phyloP scores from a whole-genome alignment of 2,888 invertebrate species.

The Altica lythri region DNA sequence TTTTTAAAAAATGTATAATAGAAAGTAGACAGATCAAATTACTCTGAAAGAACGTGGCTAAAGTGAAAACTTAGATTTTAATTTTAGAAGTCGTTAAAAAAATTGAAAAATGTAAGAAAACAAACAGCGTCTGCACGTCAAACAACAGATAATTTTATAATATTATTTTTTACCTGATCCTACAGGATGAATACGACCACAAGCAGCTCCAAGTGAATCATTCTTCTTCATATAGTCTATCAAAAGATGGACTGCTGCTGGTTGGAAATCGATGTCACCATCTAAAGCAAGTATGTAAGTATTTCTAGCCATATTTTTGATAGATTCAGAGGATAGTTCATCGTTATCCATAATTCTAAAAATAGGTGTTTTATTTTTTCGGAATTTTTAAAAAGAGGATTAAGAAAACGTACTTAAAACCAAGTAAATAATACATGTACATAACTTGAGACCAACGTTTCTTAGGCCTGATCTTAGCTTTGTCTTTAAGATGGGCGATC shows the following conservation, averaged over 20 bases:
- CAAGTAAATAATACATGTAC: constrained; percentile 93
- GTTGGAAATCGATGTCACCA: constrained; percentile 88
- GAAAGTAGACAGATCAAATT: no score
- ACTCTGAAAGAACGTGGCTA: no score
- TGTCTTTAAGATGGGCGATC: constrained; percentile 88
- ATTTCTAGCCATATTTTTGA: constrained; percentile 70
- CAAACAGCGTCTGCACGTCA: no score
- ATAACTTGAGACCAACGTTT: constrained; percentile 95
- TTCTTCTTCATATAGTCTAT: constrained; percentile 88
- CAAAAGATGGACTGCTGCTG: constrained; percentile 75
- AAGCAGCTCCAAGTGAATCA: constrained; percentile 82
- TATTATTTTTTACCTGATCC: no score
- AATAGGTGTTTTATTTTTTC: constrained; percentile 5
- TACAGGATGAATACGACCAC: constrained; percentile 88
- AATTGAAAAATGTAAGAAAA: no score
- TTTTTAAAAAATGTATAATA: no score
- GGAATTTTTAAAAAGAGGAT: constrained; percentile 11
- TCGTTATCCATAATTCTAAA: constrained; percentile 50
- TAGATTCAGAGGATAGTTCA: constrained; percentile 55
- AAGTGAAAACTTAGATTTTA: no score
- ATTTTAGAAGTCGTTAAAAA: no score
- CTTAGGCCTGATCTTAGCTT: constrained; percentile 82
- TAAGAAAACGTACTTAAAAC: constrained; percentile 70
- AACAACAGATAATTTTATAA: no score
- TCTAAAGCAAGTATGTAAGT: constrained; percentile 84